Evolutionary conservation across 2,113 vertebrate genomes (phyloP).

Genomic region (Tychaedon coryphoeus): DNA sequence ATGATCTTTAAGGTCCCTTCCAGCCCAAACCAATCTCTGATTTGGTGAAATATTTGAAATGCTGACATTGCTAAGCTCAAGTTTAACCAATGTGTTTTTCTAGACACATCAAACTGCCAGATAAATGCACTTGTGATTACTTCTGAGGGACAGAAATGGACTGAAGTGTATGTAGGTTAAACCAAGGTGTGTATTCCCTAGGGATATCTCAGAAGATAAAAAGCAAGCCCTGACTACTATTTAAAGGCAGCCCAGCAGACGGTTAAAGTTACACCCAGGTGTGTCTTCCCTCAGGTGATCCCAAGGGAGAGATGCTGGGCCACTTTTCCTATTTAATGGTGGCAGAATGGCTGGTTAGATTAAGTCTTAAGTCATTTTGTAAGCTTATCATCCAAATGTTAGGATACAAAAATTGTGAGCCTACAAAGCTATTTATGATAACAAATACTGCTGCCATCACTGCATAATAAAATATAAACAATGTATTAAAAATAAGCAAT

Average conservation of each 20-base stretch:
- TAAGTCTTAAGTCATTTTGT: constrained; percentile 28
- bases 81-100: neutral
- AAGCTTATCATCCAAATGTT: constrained; percentile 40
- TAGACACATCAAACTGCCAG: neutral
- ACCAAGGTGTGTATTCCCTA: constrained; percentile 66
- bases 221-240: constrained; percentile 68
- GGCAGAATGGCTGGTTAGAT: constrained; percentile 63
- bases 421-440: constrained; percentile 51
- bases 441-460: constrained; percentile 47
- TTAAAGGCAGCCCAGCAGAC: constrained; percentile 69
- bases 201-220: constrained; percentile 70
- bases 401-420: constrained; percentile 35
- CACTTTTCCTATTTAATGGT: constrained; percentile 65
- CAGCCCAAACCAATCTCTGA: neutral
- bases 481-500: constrained; percentile 47
- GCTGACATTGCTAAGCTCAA: neutral
- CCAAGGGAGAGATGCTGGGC: constrained; percentile 61
- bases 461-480: constrained; percentile 59
- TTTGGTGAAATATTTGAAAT: neutral
- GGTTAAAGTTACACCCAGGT: constrained; percentile 70
- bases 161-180: constrained; percentile 61
- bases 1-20: neutral
- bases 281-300: constrained; percentile 69
- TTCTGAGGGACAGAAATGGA: constrained; percentile 41
- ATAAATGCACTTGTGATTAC: neutral